phyloP scores from a whole-genome alignment of 2,113 vertebrate genomes.

The Hippocampus zosterae region DNA sequence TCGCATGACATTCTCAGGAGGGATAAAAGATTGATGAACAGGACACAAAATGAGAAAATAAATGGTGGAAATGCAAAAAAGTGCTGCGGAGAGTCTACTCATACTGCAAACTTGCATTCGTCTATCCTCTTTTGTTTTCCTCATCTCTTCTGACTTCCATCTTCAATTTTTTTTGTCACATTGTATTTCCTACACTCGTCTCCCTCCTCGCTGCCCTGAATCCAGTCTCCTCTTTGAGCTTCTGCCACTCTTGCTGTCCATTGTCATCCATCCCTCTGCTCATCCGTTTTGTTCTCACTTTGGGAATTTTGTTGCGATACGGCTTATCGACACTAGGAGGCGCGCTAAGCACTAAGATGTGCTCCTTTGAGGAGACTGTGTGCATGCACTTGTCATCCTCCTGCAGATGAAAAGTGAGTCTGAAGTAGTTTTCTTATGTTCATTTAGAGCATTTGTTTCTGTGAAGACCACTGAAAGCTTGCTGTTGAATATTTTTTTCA shows the following conservation, averaged over 20 bases:
- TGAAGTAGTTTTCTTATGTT: too few species aligned
- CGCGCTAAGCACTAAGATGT: slow-evolving; percentile 15
- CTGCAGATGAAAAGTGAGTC: background rate
- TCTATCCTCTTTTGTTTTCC: too few species aligned
- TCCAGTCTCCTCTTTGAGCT: slow-evolving; percentile 28
- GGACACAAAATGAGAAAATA: background rate
- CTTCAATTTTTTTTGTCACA: too few species aligned
- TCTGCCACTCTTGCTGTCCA: slow-evolving; percentile 5
- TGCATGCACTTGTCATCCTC: background rate
- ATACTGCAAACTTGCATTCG: too few species aligned
- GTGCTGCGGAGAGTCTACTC: slow-evolving; percentile 5
- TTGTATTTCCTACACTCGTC: slow-evolving; percentile 23
- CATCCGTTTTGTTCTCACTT: slow-evolving; percentile 19
- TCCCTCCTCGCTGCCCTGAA: slow-evolving; percentile 15
- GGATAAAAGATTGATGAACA: background rate
- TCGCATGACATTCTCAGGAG: too few species aligned
- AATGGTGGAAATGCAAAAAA: slow-evolving; percentile 13
- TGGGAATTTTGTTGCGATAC: slow-evolving; percentile 34
- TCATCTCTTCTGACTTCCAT: too few species aligned
- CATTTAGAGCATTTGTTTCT: too few species aligned
- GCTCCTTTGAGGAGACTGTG: background rate
- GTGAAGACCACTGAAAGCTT: too few species aligned
- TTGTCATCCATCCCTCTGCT: background rate
- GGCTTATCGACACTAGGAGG: slow-evolving; percentile 45
- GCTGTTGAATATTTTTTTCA: background rate